These are phyloP conservation scores for Lateolabrax maculatus DNA, from an alignment of 2,797 vertebrate species.

Conservation along the genomic window DNA sequence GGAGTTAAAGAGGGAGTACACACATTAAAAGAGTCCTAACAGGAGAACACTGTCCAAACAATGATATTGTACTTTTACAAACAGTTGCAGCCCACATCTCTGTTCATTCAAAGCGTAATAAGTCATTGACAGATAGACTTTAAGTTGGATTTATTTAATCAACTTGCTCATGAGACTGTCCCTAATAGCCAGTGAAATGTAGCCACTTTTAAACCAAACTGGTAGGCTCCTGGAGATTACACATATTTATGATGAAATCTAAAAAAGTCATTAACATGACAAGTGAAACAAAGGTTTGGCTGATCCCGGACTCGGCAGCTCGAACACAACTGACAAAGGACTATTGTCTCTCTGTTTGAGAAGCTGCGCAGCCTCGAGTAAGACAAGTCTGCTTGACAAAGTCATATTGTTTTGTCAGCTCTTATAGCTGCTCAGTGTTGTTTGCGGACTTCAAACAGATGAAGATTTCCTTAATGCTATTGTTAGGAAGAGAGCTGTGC, in stretches of 20 bases:
- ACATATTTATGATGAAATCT: conserved; percentile 50
- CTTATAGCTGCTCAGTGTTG: conserved; percentile 32
- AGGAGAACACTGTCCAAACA: neutral
- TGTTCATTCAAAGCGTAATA: neutral
- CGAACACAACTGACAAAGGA: conserved; percentile 53
- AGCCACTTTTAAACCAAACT: conserved; percentile 12
- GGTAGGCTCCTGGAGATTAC: conserved; percentile 2
- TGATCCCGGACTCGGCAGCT: conserved; percentile 51
- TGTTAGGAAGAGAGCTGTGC: conserved; percentile 54
- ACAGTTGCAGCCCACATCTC: neutral
- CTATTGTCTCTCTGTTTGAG: conserved; percentile 57
- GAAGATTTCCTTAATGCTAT: conserved; percentile 63
- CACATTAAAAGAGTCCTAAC: neutral
- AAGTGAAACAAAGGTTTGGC: conserved; percentile 48
- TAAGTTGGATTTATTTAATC: conserved; percentile 5
- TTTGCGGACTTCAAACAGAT: conserved; percentile 59
- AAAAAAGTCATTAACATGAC: conserved; percentile 54
- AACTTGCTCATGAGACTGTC: conserved; percentile 2
- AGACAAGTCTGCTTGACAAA: conserved; percentile 47
- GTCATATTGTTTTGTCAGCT: conserved; percentile 62
- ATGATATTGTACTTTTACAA: neutral
- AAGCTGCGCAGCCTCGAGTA: conserved; percentile 42
- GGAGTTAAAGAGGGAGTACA: neutral
- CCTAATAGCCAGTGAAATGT: neutral
- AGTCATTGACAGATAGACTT: conserved; percentile 2